These are phyloP conservation scores for Morelia viridis DNA, from an alignment of 2,797 vertebrate species.

Conservation along the genomic window DNA sequence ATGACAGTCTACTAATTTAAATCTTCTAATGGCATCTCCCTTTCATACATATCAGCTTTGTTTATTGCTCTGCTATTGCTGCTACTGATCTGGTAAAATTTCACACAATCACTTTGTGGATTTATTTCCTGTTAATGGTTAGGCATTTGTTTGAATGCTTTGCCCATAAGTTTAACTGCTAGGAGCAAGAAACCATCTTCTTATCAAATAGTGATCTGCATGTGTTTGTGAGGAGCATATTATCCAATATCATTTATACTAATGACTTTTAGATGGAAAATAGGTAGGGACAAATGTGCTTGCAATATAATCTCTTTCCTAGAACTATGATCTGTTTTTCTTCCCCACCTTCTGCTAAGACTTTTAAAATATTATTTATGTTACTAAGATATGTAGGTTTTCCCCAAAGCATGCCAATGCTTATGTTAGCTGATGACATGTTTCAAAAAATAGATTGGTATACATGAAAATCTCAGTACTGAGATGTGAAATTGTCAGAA, in stretches of 20 bases:
- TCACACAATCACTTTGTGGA: background rate
- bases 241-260: background rate
- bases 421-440: background rate
- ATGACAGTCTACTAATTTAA: background rate
- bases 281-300: too few relatives aligned
- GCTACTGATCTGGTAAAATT: background rate
- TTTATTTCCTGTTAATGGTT: background rate
- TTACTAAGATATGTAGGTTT: background rate
- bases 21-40: background rate
- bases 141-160: background rate
- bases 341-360: background rate
- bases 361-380: background rate
- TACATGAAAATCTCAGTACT: background rate
- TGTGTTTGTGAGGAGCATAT: background rate
- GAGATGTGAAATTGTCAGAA: background rate
- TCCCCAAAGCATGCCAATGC: background rate
- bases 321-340: background rate
- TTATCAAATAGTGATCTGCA: background rate
- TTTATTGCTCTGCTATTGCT: background rate
- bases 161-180: background rate
- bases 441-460: background rate
- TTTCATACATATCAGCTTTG: background rate
- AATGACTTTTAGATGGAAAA: background rate
- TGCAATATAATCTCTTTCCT: background rate
- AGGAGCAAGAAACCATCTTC: background rate